phyloP scores from a whole-genome alignment of 2,888 invertebrate species.

The Odontothrips loti region DNA sequence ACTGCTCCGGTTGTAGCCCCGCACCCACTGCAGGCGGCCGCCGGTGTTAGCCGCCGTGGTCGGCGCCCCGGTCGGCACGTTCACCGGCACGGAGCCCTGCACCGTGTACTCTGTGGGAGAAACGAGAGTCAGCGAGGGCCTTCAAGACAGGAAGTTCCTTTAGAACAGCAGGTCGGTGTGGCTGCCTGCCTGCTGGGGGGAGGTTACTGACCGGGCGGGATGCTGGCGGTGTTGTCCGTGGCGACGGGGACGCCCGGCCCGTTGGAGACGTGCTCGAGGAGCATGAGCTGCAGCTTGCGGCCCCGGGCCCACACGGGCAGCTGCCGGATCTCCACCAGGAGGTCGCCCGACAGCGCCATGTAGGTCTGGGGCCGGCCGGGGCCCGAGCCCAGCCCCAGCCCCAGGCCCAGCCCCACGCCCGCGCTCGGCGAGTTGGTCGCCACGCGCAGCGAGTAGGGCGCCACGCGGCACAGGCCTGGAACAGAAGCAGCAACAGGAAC shows the following conservation, averaged over 20 bases:
- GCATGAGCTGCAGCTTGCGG: neutral
- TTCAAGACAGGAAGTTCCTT: no score
- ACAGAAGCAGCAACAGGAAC: neutral
- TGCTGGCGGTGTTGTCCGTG: neutral
- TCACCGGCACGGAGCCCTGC: slow-evolving; percentile 5
- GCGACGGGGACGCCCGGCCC: neutral
- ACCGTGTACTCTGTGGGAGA: neutral
- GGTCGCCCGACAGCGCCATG: neutral
- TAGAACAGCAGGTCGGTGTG: neutral
- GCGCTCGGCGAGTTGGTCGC: neutral
- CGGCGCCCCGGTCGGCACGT: neutral
- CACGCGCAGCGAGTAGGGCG: neutral
- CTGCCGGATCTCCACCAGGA: slow-evolving; percentile 8
- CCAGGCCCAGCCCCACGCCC: neutral
- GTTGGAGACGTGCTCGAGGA: slow-evolving; percentile 1
- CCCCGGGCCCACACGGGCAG: slow-evolving; percentile 4
- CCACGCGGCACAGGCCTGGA: neutral
- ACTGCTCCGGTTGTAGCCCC: neutral
- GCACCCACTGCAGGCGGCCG: slow-evolving; percentile 19
- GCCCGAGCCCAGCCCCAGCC: slow-evolving; percentile 6
- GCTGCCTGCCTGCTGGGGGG: neutral
- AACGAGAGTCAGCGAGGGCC: neutral
- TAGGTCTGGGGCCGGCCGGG: slow-evolving; percentile 1
- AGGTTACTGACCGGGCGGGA: neutral
- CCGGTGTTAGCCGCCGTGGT: slow-evolving; percentile 9